These are phyloP conservation scores for Seira sanloemensis DNA, from an alignment of 2,888 invertebrate genomes.

Conservation along the genomic window DNA sequence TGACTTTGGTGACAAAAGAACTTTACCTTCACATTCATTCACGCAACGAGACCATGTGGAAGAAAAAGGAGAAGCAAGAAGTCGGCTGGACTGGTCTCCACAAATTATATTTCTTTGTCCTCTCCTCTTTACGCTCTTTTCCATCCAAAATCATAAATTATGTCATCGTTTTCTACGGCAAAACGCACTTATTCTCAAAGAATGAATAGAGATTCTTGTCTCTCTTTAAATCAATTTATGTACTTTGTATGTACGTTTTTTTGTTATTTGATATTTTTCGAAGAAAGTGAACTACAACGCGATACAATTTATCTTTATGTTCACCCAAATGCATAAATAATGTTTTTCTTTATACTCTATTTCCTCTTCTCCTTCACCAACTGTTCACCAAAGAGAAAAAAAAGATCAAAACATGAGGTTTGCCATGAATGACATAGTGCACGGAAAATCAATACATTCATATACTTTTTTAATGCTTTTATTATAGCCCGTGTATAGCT, in stretches of 20 bases:
- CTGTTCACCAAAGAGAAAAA: background rate
- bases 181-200: slow-evolving; percentile 43
- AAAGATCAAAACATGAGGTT: background rate
- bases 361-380: slow-evolving; percentile 6
- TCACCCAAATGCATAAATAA: slow-evolving; percentile 36
- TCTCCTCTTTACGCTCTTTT: slow-evolving; percentile 27
- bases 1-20: slow-evolving; percentile 42
- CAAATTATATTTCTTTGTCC: slow-evolving; percentile 9
- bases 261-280: slow-evolving; percentile 17
- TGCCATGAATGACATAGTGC: background rate
- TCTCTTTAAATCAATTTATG: no score
- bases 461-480: slow-evolving; percentile 16
- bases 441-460: slow-evolving; percentile 26
- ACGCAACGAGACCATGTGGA: slow-evolving; percentile 22
- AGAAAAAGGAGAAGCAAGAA: slow-evolving; percentile 21
- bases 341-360: slow-evolving; percentile 11
- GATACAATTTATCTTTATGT: slow-evolving; percentile 17
- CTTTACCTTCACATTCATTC: slow-evolving; percentile 3
- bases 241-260: slow-evolving; percentile 18
- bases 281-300: background rate
- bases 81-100: background rate
- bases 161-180: slow-evolving; percentile 66
- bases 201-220: background rate
- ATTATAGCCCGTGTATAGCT: background rate
- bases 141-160: slow-evolving; percentile 63